These are phyloP conservation scores for Cyprinodon diabolis DNA, from an alignment of 2,797 vertebrate species.

Conservation along the genomic window DNA sequence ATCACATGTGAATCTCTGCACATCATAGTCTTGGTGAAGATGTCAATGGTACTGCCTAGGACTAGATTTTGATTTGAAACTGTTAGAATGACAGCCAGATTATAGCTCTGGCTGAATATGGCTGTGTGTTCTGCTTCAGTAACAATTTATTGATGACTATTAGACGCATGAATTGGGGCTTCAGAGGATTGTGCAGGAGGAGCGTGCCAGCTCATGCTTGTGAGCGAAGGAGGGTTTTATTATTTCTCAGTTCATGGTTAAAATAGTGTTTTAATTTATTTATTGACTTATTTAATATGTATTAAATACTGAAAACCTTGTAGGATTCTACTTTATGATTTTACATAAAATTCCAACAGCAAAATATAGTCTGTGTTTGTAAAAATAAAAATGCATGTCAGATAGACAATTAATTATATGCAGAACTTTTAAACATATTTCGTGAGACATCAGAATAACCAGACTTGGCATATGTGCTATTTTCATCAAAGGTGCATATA, in stretches of 20 bases:
- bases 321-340: not conserved
- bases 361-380: not conserved
- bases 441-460: not conserved
- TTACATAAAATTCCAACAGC: not conserved
- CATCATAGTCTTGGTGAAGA: no score
- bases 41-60: no score
- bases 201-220: no score
- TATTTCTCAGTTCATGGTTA: not conserved
- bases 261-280: not conserved
- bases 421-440: slow-evolving; percentile 11
- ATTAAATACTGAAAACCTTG: not conserved
- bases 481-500: not conserved
- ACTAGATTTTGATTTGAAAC: no score
- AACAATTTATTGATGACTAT: no score
- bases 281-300: not conserved
- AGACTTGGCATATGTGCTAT: not conserved
- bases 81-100: no score
- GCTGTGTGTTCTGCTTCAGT: no score
- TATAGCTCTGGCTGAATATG: no score
- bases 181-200: no score
- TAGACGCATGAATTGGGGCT: no score
- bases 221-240: no score
- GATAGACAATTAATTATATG: not conserved
- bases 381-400: not conserved
- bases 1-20: no score